Conservation (phyloP, 2,797 vertebrate species). For the Molossus molossus region DNA sequence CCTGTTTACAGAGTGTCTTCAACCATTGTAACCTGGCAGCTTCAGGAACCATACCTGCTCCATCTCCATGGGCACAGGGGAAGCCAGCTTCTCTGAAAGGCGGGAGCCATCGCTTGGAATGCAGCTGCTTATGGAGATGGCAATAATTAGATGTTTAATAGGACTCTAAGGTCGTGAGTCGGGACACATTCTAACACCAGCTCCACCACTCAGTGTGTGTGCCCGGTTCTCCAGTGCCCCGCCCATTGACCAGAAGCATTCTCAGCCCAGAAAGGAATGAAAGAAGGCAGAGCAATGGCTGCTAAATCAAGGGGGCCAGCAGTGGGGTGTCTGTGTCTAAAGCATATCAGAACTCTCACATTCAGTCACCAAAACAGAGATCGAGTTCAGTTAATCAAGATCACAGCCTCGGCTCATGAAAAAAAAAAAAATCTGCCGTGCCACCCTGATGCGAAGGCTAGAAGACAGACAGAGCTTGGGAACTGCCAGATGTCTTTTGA, state of each 20-base stretch:
- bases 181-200: neutral
- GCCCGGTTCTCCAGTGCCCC: neutral
- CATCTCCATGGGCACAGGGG: conserved; percentile 47
- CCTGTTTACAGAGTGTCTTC: conserved; percentile 54
- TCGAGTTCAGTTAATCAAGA: conserved; percentile 22
- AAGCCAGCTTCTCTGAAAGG: conserved; percentile 28
- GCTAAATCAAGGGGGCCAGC: neutral
- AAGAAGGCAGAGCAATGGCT: neutral
- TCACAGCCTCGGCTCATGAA: conserved; percentile 9
- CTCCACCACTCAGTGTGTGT: neutral
- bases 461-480: neutral
- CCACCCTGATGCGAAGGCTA: neutral
- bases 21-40: conserved; percentile 44
- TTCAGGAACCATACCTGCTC: neutral
- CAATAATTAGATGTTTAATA: neutral
- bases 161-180: conserved; percentile 2
- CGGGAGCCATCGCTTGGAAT: neutral
- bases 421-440: neutral
- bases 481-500: neutral
- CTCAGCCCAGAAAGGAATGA: conserved; percentile 9
- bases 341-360: neutral
- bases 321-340: neutral
- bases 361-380: neutral
- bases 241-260: neutral
- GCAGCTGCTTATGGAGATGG: neutral